Conservation (phyloP, 2,113 vertebrate genomes). For the Apus apus region DNA sequence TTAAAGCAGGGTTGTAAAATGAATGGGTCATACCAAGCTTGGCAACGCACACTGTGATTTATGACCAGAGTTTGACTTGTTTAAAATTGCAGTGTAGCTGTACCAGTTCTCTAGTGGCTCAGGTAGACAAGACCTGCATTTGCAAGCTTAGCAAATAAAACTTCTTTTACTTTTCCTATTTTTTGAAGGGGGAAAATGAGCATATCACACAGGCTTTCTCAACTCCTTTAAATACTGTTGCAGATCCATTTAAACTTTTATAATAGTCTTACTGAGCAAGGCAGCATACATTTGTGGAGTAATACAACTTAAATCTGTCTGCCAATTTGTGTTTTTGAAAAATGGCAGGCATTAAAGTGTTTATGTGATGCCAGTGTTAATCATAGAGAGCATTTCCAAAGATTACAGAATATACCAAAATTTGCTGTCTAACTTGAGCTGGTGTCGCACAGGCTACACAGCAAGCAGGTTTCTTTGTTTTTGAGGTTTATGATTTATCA, state of each 20-base stretch:
- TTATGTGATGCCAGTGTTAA: not conserved
- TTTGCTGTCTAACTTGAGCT: not conserved
- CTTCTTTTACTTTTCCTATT: not conserved
- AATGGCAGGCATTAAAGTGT: not conserved
- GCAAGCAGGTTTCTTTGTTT: not conserved
- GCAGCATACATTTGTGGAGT: not conserved
- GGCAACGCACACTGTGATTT: not conserved
- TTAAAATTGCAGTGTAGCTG: not conserved
- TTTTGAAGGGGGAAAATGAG: not conserved
- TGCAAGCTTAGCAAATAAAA: not conserved
- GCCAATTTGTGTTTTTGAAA: not conserved
- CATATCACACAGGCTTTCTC: not conserved
- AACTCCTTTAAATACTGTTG: not conserved
- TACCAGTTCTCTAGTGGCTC: not conserved
- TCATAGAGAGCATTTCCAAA: not conserved
- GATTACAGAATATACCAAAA: not conserved
- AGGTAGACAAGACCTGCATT: not conserved
- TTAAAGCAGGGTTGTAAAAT: not conserved
- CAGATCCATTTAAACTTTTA: not conserved
- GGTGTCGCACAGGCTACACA: not conserved
- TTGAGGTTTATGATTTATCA: not conserved
- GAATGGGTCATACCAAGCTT: not conserved
- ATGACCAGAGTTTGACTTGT: not conserved
- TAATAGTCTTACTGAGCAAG: not conserved
- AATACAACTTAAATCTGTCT: not conserved